phyloP scores from a whole-genome alignment of 1,140 invertebrate species.

The Notospermus geniculatus region DNA sequence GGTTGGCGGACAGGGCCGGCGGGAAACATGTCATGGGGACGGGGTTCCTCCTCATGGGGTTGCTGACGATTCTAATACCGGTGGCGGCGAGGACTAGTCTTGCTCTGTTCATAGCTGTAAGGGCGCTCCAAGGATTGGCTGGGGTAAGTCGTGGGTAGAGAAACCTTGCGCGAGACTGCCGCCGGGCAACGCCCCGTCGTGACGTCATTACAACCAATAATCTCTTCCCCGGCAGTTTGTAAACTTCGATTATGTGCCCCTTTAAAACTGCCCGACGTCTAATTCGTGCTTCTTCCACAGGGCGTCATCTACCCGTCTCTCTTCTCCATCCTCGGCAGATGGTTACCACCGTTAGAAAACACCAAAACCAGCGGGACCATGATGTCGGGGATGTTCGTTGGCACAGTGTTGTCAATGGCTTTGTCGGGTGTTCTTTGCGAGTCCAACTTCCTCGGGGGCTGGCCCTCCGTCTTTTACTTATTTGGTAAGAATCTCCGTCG shows the following conservation, averaged over 20 bases:
- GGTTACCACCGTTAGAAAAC: no score
- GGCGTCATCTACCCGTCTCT: no score
- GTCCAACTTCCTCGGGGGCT: conserved; percentile 69
- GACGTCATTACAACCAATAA: no score
- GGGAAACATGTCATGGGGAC: conserved; percentile 73
- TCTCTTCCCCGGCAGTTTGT: no score
- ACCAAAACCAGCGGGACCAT: background rate
- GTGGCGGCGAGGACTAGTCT: conserved; percentile 17
- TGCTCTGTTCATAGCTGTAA: no score
- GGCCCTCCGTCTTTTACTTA: conserved; percentile 85
- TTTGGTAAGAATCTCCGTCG: conserved; percentile 76
- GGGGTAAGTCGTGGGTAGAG: background rate
- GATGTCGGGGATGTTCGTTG: conserved; percentile 50
- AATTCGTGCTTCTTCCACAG: no score
- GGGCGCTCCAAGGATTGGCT: no score
- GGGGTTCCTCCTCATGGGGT: conserved; percentile 12
- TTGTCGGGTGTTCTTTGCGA: conserved; percentile 47
- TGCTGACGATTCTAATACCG: conserved; percentile 18
- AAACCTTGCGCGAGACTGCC: no score
- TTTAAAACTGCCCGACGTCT: no score
- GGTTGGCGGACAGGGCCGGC: conserved; percentile 68
- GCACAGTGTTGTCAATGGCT: conserved; percentile 52
- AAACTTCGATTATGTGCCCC: no score
- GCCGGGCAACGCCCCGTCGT: no score
- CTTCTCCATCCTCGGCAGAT: no score